Evolutionary conservation across 2,113 vertebrate genomes (phyloP).

Genomic region (Sturnus vulgaris): DNA sequence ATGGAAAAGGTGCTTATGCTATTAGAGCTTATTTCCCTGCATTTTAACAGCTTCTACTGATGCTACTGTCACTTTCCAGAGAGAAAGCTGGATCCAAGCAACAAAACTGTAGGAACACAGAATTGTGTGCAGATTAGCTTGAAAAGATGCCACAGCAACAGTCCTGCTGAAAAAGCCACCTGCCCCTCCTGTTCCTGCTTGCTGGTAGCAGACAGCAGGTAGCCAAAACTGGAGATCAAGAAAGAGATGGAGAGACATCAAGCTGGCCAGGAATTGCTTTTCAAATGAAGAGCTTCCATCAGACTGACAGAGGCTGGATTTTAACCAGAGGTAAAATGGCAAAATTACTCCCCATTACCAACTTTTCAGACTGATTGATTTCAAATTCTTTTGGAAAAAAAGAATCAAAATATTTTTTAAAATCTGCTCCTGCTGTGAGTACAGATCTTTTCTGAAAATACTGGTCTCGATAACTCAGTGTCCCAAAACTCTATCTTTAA

Average conservation of each 20-base stretch:
- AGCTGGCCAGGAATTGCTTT: neutral
- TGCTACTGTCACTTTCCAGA: neutral
- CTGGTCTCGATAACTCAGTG: neutral
- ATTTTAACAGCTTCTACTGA: neutral
- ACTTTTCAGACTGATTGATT: neutral
- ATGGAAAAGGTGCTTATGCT: neutral
- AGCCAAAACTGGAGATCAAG: neutral
- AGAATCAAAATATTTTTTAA: neutral
- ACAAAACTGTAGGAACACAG: neutral
- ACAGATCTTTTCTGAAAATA: neutral
- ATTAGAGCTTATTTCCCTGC: neutral
- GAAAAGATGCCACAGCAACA: conserved; percentile 13
- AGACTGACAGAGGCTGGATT: neutral
- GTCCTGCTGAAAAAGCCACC: neutral
- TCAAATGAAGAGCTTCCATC: neutral
- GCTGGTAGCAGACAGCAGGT: neutral
- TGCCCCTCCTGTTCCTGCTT: neutral
- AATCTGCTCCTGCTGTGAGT: neutral
- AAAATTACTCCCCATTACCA: neutral
- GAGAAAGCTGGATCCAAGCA: neutral
- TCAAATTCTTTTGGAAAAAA: neutral
- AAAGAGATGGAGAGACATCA: neutral
- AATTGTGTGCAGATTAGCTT: neutral
- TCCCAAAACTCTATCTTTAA: neutral
- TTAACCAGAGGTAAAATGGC: neutral